Conservation (phyloP, 1,140 invertebrate genomes). For the Trichoplusia ni region DNA sequence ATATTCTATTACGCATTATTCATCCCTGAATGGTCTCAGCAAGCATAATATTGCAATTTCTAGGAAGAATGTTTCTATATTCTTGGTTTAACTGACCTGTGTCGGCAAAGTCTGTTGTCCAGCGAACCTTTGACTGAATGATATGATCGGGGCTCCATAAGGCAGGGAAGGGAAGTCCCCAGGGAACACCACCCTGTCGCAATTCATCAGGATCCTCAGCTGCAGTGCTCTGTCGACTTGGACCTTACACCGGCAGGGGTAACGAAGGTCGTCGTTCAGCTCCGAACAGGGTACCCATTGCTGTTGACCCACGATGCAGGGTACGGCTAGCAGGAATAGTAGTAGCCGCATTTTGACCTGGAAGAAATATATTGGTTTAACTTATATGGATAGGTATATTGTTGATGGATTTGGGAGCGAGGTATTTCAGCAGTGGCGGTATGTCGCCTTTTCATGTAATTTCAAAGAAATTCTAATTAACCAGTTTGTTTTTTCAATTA, state of each 20-base stretch:
- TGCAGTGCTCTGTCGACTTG: constrained; percentile 75
- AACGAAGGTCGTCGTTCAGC: constrained; percentile 83
- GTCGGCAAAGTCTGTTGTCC: constrained; percentile 91
- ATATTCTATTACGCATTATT: too few species aligned
- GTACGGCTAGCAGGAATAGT: constrained; percentile 10
- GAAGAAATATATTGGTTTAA: too few species aligned
- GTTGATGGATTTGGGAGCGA: too few species aligned
- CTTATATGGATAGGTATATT: too few species aligned
- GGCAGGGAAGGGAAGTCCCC: constrained; percentile 88
- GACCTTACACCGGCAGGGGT: constrained; percentile 84
- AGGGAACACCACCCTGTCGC: constrained; percentile 91
- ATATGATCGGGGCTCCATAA: constrained; percentile 87
- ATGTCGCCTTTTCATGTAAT: too few species aligned
- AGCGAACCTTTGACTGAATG: constrained; percentile 88
- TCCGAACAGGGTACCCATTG: constrained; percentile 85
- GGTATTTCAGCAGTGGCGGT: too few species aligned
- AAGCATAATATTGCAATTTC: too few species aligned
- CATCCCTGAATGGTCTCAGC: too few species aligned
- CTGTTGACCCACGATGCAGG: constrained; percentile 47
- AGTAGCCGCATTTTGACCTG: constrained; percentile 22
- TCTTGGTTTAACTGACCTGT: constrained; percentile 84
- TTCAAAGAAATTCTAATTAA: too few species aligned
- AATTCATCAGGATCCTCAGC: constrained; percentile 86
- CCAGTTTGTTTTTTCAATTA: too few species aligned
- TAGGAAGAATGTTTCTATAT: too few species aligned